phyloP scores from a whole-genome alignment of 92 coral and sea anemone species.

The Umimayanthus kanabou region DNA sequence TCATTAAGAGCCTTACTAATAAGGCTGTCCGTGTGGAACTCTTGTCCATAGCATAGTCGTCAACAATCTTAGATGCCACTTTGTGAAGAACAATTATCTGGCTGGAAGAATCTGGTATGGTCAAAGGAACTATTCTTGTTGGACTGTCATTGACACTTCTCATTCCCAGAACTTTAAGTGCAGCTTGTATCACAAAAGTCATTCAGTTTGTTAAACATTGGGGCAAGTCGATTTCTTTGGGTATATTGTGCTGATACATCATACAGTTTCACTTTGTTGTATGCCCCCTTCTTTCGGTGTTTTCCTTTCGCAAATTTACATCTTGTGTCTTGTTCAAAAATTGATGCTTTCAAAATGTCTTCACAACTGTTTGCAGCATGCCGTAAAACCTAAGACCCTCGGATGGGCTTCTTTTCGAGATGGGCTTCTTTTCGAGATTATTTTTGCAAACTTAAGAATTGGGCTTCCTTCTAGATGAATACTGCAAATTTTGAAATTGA shows the following conservation, averaged over 20 bases:
- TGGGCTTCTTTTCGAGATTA: no score
- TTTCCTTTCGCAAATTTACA: slow-evolving; percentile 38
- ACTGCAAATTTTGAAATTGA: no score
- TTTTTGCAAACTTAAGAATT: no score
- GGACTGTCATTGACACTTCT: slow-evolving; percentile 35
- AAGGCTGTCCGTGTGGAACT: background rate
- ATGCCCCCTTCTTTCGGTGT: slow-evolving; percentile 32
- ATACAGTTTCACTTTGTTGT: slow-evolving; percentile 40
- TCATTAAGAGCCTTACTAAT: background rate
- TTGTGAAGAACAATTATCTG: background rate
- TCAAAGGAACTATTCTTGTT: slow-evolving; percentile 4
- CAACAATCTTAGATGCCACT: slow-evolving; percentile 1
- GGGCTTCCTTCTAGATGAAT: no score
- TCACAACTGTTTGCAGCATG: slow-evolving; percentile 19
- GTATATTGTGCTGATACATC: slow-evolving; percentile 41
- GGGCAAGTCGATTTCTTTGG: slow-evolving; percentile 23
- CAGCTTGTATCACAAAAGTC: slow-evolving; percentile 44
- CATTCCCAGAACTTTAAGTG: slow-evolving; percentile 40
- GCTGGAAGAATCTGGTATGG: slow-evolving; percentile 5
- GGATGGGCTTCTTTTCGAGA: no score
- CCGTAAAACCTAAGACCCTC: no score
- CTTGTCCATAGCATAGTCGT: background rate
- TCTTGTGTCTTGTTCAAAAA: slow-evolving; percentile 16
- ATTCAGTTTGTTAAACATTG: slow-evolving; percentile 12
- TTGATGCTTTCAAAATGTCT: slow-evolving; percentile 9